A percentile compares a stretch with the other conserved stretches of the same genome.
Conservation (phyloP, 1,140 invertebrate species). For the Nylanderia fulva region DNA sequence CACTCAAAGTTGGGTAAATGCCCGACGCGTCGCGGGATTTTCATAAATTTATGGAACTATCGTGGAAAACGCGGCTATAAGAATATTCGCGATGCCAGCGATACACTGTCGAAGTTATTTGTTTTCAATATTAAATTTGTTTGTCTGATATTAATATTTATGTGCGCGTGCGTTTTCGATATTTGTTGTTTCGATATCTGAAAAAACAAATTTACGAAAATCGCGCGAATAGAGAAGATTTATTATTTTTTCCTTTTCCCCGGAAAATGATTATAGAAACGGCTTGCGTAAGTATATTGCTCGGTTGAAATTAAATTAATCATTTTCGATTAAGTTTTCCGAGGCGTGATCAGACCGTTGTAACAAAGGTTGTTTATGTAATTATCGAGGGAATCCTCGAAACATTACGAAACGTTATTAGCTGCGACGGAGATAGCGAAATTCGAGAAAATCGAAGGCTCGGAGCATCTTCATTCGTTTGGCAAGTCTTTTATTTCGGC, state of each 20-base stretch:
- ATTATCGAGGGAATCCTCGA: neutral
- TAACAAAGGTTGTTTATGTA: neutral
- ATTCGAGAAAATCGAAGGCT: neutral
- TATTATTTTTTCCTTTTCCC: neutral
- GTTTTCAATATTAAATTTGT: neutral
- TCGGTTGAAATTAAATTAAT: neutral
- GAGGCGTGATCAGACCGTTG: neutral
- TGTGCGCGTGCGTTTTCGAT: too few relatives aligned
- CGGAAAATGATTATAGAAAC: neutral
- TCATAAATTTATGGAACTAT: constrained; percentile 74
- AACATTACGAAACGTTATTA: constrained; percentile 15
- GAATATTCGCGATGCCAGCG: neutral
- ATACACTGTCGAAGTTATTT: constrained; percentile 18
- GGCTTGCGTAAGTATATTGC: neutral
- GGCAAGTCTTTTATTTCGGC: constrained; percentile 68
- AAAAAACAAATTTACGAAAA: neutral
- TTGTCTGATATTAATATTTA: neutral
- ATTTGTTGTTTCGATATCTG: too few relatives aligned
- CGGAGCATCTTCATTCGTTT: neutral
- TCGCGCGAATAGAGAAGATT: neutral
- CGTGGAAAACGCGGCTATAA: neutral
- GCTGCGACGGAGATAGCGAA: neutral
- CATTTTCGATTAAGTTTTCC: neutral
- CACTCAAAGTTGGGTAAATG: constrained; percentile 29
- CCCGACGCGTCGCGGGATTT: constrained; percentile 66